phyloP scores from a whole-genome alignment of 2,888 invertebrate genomes.

The Lasioglossum morio region DNA sequence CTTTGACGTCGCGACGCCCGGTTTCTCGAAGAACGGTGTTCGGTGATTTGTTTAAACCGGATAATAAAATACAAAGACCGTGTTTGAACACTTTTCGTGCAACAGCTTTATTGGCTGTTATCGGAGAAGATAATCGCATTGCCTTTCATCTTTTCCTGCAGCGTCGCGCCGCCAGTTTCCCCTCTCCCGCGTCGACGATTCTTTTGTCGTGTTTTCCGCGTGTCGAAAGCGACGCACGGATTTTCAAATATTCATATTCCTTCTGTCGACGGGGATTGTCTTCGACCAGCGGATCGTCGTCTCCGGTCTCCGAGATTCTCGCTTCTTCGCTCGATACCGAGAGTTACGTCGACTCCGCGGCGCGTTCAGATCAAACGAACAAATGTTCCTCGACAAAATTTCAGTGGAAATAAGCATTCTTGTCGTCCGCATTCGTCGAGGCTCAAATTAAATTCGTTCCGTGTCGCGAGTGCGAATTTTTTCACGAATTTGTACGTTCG shows the following conservation, averaged over 20 bases:
- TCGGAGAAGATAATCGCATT: constrained; percentile 32
- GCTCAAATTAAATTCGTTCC: background rate
- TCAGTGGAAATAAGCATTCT: background rate
- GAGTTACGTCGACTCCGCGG: background rate
- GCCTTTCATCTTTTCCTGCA: constrained; percentile 13
- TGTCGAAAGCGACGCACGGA: background rate
- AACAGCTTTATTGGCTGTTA: constrained; percentile 10
- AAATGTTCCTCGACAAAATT: background rate
- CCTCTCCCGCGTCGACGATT: background rate
- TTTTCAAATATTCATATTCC: constrained; percentile 35
- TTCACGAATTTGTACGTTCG: background rate
- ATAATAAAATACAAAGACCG: constrained; percentile 35
- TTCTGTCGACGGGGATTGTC: constrained; percentile 23
- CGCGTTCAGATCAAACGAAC: background rate
- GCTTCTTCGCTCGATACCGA: background rate
- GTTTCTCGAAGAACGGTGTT: background rate
- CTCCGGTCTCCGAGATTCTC: background rate
- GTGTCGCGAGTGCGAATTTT: too few species aligned
- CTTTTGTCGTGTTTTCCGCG: background rate
- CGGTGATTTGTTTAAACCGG: constrained; percentile 11
- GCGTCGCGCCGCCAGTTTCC: background rate
- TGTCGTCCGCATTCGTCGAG: background rate
- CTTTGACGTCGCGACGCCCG: background rate
- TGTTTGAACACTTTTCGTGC: background rate
- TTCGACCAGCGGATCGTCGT: constrained; percentile 15